Evolutionary conservation across 2,113 vertebrate species (phyloP), one percentile per base, ranked within the genome.

Genomic region (Aspidoscelis tigris): DNA sequence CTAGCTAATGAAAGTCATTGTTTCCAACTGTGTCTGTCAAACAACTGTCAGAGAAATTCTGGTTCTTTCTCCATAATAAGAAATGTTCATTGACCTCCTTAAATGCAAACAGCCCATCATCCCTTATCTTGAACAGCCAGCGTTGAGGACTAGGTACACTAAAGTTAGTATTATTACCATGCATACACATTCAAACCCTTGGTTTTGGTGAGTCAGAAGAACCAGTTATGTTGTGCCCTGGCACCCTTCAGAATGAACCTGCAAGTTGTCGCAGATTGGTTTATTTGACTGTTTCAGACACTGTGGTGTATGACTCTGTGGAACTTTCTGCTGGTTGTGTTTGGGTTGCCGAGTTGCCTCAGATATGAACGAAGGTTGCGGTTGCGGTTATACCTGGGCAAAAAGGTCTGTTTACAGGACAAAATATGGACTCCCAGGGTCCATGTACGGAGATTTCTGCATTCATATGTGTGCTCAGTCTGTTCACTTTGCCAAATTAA

Each of bases 351-450:
- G 94, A 73, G 94, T 98, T 41, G 97, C 97, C 0, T 8, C 43
- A 0, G 94, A 95, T 84, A 97, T 98, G 97, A 7, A 89, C 0
- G 97, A 98, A 92, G 98, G 95, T 92, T 98, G 95, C 87, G 18
- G 97, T 39, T 98, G 97, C 0, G 97, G 97, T 0, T 0, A 79
- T 14, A 83, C 10, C 0, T 84, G 96, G 80, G n/a, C 97, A 7
- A 96, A 98, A 84, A 96, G 97, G 87, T 95, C 95, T 0, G 94
- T 98, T 39, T 97, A 97, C 95, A 92, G 96, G 90, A 97, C 97
- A 91, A 96, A 12, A 91, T 97, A 98, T 66, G 95, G 97, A 89
- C 97, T 98, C 86, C 87, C 80, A 0, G 70, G 64, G 74, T 96
- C 95, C 55, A 82, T 96, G 39, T 41, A 91, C 53, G 0, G 0